Evolutionary conservation across 2,113 vertebrate species (phyloP), one percentile per base, ranked within the genome.

Genomic region (Cottus gobio): DNA sequence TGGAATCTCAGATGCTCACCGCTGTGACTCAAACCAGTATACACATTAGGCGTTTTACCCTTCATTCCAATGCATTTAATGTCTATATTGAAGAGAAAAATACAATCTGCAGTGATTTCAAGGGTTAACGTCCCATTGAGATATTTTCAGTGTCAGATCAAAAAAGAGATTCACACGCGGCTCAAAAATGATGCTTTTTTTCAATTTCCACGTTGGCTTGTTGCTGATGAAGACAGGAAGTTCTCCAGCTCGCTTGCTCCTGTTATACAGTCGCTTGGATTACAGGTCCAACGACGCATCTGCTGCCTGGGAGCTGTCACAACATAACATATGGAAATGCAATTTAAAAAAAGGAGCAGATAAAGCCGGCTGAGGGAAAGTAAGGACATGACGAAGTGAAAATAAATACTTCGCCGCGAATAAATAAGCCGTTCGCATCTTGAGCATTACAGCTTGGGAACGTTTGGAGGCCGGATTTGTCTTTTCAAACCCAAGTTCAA

Each of bases 1-100:
- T n/a, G 37, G 7, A 58, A n/a, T 79, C 75, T 71, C n/a, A 80
- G 71, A 15, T 5, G 64, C 39, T 66, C 46, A 2, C 64, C 5
- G 36, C 56, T 75, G 62, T 31, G 74, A 37, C n/a, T 75, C 24
- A 30, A 60, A 77, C 64, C 22, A 5, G 48, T 42, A 62, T 1
- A 26, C 60, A 28, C 16, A 22, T 26, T 1, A 2, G 0, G 2
- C 3, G 26, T 70, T 82, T 76, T 30, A 64, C 48, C 39, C 16
- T n/a, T 36, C 20, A 28, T 63, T 70, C 8, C 3, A 48, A 37
- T 12, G 7, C 24, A 24, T 44, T 68, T 1, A 9, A 1, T 15
- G 26, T n/a, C n/a, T n/a, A n/a, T n/a, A n/a, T n/a, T n/a, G n/a
- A n/a, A n/a, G n/a, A n/a, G n/a, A n/a, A n/a, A n/a, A n/a, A n/a